Conservation (phyloP, 2,113 vertebrate species). For the Protobothrops mucrosquamatus region DNA sequence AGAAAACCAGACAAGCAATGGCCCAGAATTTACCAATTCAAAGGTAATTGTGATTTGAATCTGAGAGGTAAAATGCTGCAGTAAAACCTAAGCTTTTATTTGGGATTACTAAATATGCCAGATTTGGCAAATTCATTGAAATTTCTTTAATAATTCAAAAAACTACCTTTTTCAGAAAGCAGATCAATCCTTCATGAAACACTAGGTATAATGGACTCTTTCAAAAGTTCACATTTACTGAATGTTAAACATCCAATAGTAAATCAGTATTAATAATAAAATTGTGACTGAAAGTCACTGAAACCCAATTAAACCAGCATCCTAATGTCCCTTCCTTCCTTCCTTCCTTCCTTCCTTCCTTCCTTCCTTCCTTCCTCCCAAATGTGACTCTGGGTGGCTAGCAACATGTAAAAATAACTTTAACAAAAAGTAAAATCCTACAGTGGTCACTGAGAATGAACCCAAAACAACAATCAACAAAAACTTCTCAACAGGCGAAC, state of each 20-base stretch:
- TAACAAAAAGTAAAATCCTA: not conserved
- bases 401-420: not conserved
- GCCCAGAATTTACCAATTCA: not conserved
- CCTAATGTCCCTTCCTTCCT: not conserved
- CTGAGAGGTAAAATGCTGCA: no score
- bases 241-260: not conserved
- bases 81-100: not conserved
- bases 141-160: not conserved
- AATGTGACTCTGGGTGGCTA: not conserved
- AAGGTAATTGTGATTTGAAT: not conserved
- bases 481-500: not conserved
- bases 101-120: not conserved
- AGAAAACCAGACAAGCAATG: not conserved
- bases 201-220: not conserved
- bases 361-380: not conserved
- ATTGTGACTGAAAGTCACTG: not conserved
- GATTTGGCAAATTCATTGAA: not conserved
- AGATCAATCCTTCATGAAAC: not conserved
- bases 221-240: not conserved
- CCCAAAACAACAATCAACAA: not conserved
- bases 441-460: not conserved
- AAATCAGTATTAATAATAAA: not conserved
- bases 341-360: not conserved
- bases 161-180: not conserved
- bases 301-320: not conserved